Evolutionary conservation across 2,113 vertebrate genomes (phyloP).

Genomic region (Paraplagusia blochii): DNA sequence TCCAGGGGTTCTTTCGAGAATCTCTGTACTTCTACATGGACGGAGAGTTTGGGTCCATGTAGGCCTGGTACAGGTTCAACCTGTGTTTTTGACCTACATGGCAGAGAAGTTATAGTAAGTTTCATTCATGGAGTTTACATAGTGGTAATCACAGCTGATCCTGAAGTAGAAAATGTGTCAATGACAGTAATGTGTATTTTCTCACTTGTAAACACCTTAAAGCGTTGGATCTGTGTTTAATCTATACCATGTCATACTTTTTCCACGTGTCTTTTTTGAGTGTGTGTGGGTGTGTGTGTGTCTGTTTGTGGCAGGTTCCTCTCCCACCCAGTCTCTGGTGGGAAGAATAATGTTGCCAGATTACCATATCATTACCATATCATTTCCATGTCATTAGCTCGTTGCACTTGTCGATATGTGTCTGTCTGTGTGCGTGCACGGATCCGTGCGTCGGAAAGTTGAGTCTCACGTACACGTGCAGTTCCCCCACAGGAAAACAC

Average conservation of each 20-base stretch:
- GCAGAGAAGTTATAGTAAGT: too few species aligned
- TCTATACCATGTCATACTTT: conserved; percentile 38
- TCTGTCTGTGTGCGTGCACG: conserved; percentile 12
- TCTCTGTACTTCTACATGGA: too few species aligned
- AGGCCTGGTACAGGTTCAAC: too few species aligned
- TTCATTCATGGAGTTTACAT: too few species aligned
- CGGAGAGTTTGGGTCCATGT: too few species aligned
- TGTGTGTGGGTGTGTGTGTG: conserved; percentile 17
- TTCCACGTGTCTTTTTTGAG: conserved; percentile 23
- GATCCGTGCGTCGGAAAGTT: conserved; percentile 5
- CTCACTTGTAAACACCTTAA: neutral
- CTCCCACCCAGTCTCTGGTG: conserved; percentile 69
- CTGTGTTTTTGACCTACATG: too few species aligned
- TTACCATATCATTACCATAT: conserved; percentile 82
- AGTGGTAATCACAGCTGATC: neutral
- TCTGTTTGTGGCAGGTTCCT: conserved; percentile 60
- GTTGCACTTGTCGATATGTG: conserved; percentile 35
- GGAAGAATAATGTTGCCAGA: conserved; percentile 79
- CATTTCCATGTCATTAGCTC: conserved; percentile 77
- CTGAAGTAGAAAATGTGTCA: neutral
- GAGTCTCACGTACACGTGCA: conserved; percentile 12
- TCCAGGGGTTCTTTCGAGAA: too few species aligned
- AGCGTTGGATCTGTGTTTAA: neutral
- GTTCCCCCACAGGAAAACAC: conserved; percentile 49
- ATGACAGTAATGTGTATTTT: neutral